Base-by-base conservation (phyloP, 2,888 invertebrate species). In the Cyaniris semiargus region DNA sequence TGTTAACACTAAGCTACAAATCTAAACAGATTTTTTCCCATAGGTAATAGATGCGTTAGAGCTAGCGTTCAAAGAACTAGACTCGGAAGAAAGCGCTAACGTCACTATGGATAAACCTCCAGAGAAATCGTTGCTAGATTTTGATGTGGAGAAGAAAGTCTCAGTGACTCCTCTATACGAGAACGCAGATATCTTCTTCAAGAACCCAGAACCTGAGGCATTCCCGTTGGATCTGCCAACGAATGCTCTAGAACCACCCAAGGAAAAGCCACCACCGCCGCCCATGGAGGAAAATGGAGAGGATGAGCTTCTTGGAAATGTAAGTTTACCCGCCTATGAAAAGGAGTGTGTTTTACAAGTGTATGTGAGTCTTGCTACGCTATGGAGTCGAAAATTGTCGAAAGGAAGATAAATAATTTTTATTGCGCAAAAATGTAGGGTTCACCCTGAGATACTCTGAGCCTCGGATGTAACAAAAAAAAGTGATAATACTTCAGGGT, bases 201-300 rank as follows among this genome's bases (percentile, higher is more conserved):
- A 91, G 81, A 91, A 89, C 76, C 81, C 84, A 5, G 83, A 86
- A 8, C 82, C 83, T 1, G 86, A 83, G 76, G 90, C 91, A 0
- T 95, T 96, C 82, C 95, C 93, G 3, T 85, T 96, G 83, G 95
- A 95, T 80, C 89, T 96, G 81, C 95, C 95, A 1, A 89, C 94
- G 7, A 95, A 95, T 85, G 92, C 89, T 66, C 81, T 96, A 84
- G 96, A 97, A 85, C 97, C 97, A 18, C 97, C 97, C n/a, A 97
- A 96, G 85, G 97, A 97, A 85, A 97, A 97, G 84, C 98, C 97
- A 44, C 97, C 97, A 1, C 97, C 97, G 15, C 97, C 97, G 2
- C 97, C 97, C 0, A 94, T 94, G 76, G 96, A 96, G 77, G 93
- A 94, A 74, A 82, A 79, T 15, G 83, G 82, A 7, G 92, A 91